Base-by-base conservation (phyloP, 2,888 invertebrate genomes). In the Horisme vitalbata region DNA sequence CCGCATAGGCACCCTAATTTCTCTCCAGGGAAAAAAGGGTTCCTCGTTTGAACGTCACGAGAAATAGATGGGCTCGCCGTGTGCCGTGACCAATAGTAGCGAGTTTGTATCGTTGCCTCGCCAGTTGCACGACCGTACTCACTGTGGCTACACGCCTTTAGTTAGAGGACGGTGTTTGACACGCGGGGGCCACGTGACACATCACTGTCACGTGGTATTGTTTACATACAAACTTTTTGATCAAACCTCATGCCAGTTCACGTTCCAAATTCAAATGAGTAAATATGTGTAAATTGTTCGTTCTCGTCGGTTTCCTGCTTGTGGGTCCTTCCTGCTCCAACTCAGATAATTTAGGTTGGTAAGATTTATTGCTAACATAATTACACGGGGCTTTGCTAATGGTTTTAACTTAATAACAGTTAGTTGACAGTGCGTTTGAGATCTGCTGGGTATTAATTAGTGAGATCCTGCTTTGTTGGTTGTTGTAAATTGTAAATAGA, bases 21-120 rank as follows among this genome's bases (percentile, higher is more conserved):
- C 75, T 71, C 80, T 74, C 79, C 55, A 70, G 82, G 79, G 75
- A 79, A 79, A 76, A 80, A 74, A 77, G 81, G 80, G 76, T 77
- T 80, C 45, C 82, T 83, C 82, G 84, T 83, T 84, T 83, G 83
- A 83, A 83, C 82, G 87, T 87, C 86, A 85, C 73, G 76, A 71
- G 67, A 79, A 86, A 88, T 88, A 87, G 87, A 87, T 87, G 87
- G 83, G 78, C 77, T 74, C 63, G 77, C 79, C 75, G 75, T 75
- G 79, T 77, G 75, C 67, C 79, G 80, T 85, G 86, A 80, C 84
- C 86, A 83, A 78, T 79, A 79, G 82, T 79, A 79, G 82, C 79
- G 83, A 75, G 81, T 74, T 76, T 75, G 76, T 74, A 72, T 72
- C 75, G 73, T 63, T 66, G 67, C 67, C 63, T 71, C 75, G 83